Conservation (phyloP, 2,888 invertebrate species). For the Alsophila aescularia region DNA sequence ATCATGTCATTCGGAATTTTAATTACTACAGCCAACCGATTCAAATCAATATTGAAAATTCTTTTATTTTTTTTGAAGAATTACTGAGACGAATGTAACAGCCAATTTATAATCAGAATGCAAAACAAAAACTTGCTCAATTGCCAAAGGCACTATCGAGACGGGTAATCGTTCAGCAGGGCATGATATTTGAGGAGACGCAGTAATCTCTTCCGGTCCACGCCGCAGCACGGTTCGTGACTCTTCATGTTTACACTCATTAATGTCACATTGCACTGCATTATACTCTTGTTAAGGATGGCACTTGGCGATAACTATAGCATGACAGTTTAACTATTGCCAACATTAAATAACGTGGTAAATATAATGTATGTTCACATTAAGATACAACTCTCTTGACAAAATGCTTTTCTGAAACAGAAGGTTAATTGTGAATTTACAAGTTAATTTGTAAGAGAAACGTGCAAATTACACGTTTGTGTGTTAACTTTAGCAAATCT, state of each 20-base stretch:
- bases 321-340: too few species aligned
- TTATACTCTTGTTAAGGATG: conserved; percentile 13
- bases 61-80: too few species aligned
- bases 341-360: too few species aligned
- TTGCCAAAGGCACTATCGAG: conserved; percentile 70
- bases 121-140: too few species aligned
- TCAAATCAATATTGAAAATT: too few species aligned
- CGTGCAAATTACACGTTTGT: conserved; percentile 17
- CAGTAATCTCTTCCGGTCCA: conserved; percentile 66
- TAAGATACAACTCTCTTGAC: too few species aligned
- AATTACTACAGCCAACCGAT: too few species aligned
- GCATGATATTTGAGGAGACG: conserved; percentile 76
- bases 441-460: conserved; percentile 23
- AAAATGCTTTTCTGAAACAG: conserved; percentile 3
- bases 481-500: conserved; percentile 11
- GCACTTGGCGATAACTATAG: conserved; percentile 12
- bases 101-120: too few species aligned
- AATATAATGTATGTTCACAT: too few species aligned
- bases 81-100: too few species aligned
- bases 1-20: too few species aligned
- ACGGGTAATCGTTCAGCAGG: conserved; percentile 70
- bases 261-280: conserved; percentile 18
- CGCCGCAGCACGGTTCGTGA: conserved; percentile 59
- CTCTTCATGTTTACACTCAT: conserved; percentile 24
- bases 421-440: conserved; percentile 18